Evolutionary conservation across 2,888 invertebrate genomes (phyloP).

Genomic region (Thumatha senex): DNA sequence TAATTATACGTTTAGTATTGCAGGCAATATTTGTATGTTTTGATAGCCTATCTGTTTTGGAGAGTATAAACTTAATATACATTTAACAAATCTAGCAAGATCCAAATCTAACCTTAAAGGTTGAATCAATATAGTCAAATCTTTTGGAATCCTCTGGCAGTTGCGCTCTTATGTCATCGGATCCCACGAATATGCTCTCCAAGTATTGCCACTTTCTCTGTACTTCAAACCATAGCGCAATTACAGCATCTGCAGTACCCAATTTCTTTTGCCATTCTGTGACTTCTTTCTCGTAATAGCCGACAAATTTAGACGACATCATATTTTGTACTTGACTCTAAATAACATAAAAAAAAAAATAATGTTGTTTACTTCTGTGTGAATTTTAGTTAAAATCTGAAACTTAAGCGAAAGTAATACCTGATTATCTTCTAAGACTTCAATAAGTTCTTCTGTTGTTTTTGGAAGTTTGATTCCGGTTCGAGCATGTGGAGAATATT

Average conservation of each 20-base stretch:
- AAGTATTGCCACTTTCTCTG: constrained; percentile 97
- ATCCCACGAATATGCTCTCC: constrained; percentile 97
- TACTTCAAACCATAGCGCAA: constrained; percentile 92
- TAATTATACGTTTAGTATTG: no score
- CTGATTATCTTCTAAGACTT: constrained; percentile 97
- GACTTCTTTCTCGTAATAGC: constrained; percentile 93
- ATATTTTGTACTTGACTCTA: constrained; percentile 93
- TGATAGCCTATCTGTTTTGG: no score
- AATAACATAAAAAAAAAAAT: background rate
- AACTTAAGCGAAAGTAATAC: constrained; percentile 57
- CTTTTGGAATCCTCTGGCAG: constrained; percentile 95
- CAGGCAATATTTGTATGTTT: no score
- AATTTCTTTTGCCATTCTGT: constrained; percentile 94
- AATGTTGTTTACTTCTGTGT: background rate
- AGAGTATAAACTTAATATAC: no score
- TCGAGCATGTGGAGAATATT: constrained; percentile 90
- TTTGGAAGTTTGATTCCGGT: constrained; percentile 90
- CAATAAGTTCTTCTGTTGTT: constrained; percentile 94
- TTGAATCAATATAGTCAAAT: constrained; percentile 93
- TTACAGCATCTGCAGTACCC: constrained; percentile 94
- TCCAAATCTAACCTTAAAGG: constrained; percentile 86
- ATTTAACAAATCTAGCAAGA: background rate
- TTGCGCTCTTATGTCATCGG: constrained; percentile 96
- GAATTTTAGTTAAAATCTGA: background rate
- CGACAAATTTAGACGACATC: constrained; percentile 96